These are phyloP conservation scores for Harpalus rufipes DNA, from an alignment of 2,888 invertebrate genomes.

Conservation along the genomic window DNA sequence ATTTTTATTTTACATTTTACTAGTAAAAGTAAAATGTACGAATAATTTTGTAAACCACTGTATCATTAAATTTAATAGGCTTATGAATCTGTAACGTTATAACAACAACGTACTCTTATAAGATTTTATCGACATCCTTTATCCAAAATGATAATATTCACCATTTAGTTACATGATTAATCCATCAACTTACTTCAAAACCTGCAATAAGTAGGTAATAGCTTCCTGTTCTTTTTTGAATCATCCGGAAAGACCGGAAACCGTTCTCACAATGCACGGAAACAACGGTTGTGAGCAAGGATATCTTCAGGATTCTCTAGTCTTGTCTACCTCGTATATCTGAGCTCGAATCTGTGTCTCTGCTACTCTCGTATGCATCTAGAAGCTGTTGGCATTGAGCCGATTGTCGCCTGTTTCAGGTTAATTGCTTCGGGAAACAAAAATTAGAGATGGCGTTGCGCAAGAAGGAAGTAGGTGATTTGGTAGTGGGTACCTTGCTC, in stretches of 20 bases:
- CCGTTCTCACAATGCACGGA: conserved; percentile 22
- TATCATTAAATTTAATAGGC: background rate
- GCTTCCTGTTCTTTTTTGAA: conserved; percentile 8
- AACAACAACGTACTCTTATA: too few species aligned
- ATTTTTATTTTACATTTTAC: too few species aligned
- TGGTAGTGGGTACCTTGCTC: conserved; percentile 29
- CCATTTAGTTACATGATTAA: too few species aligned
- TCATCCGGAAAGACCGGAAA: conserved; percentile 7
- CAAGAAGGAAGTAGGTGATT: conserved; percentile 31
- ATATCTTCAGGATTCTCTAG: conserved; percentile 4
- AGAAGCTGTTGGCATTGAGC: conserved; percentile 46
- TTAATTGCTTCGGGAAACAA: conserved; percentile 36
- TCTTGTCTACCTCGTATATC: background rate
- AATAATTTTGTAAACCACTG: too few species aligned
- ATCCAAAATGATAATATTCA: too few species aligned
- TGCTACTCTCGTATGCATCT: conserved; percentile 20
- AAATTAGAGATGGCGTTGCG: conserved; percentile 38
- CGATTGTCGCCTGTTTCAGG: conserved; percentile 35
- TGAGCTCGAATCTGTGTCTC: background rate
- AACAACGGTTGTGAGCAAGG: conserved; percentile 7
- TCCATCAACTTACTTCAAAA: too few species aligned
- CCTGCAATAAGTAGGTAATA: conserved; percentile 6
- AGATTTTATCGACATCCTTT: too few species aligned
- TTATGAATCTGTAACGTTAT: too few species aligned
- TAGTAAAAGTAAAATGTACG: too few species aligned